phyloP scores from a whole-genome alignment of 2,113 vertebrate species.

The Scopus umbretta region DNA sequence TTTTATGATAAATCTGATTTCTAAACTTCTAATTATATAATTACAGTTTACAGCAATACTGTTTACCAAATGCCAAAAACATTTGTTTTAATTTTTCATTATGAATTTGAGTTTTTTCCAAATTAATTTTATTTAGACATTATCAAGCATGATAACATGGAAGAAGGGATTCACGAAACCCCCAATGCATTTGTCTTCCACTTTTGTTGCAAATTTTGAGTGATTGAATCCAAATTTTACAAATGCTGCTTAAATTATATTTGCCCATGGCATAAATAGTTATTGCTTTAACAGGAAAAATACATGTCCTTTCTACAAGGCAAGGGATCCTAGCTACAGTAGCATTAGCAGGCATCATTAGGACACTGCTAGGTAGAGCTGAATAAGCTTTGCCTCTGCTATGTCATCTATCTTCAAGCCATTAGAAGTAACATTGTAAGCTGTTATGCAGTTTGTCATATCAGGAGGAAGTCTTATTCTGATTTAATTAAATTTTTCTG shows the following conservation, averaged over 20 bases:
- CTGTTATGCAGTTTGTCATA: conserved; percentile 20
- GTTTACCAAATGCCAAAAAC: not conserved
- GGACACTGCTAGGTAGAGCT: not conserved
- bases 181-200: not conserved
- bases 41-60: not conserved
- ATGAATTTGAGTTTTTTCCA: not conserved
- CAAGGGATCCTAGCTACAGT: not conserved
- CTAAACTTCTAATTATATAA: not conserved
- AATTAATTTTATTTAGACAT: not conserved
- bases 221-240: not conserved
- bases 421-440: conserved; percentile 33
- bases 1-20: not conserved
- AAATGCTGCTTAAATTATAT: not conserved
- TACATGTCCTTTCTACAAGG: not conserved
- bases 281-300: not conserved
- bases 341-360: not conserved
- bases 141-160: not conserved
- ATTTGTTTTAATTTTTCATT: not conserved
- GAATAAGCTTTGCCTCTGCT: not conserved
- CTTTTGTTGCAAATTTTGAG: not conserved
- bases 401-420: not conserved
- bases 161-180: not conserved
- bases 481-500: conserved; percentile 45
- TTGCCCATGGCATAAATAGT: not conserved
- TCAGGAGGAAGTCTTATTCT: conserved; percentile 7